Base-by-base conservation (phyloP, 2,797 vertebrate species). In the Chiroxiphia lanceolata region DNA sequence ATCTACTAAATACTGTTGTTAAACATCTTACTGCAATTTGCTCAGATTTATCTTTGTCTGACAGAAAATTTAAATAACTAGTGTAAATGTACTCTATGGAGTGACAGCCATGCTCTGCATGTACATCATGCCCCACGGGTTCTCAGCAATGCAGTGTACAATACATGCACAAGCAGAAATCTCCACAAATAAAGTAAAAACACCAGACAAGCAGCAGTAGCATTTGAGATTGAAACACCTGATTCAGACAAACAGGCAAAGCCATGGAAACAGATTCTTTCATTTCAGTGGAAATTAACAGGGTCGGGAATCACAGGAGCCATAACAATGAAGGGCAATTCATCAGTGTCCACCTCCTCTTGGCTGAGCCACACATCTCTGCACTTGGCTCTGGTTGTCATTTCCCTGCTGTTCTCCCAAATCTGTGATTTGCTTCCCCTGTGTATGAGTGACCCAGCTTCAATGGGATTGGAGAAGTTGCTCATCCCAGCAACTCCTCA, bases 61-160 rank as follows among this genome's bases (percentile, higher is more conserved):
- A 26, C 59, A 33, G 19, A 51, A 93, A 31, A 64, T 36, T 50
- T 50, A 75, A 83, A 21, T 34, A 47, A 25, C 10, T 57, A 74
- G 8, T 20, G 9, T 78, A 63, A 25, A n/a, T 40, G 9, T 18
- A 27, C 3, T 51, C 12, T 19, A 36, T 40, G 45, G 36, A 81
- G 51, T 40, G 27, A 68, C 65, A 81, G 31, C 17, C 48, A 47
- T 1, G 1, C 10, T 63, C 44, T 47, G 5, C 3, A 4, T 4
- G 10, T 27, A 15, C 0, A 0, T 59, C 10, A 13, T 7, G 22
- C 10, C 38, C 33, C 38, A n/a, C 6, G 20, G 22, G 15, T 42
- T 26, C 42, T 50, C 44, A 78, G n/a, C 36, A 84, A 40, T 3
- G 6, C 21, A 11, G 5, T 7, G 25, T 20, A n/a, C 33, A 15